phyloP scores from a whole-genome alignment of 2,113 vertebrate genomes.

The Engystomops pustulosus region DNA sequence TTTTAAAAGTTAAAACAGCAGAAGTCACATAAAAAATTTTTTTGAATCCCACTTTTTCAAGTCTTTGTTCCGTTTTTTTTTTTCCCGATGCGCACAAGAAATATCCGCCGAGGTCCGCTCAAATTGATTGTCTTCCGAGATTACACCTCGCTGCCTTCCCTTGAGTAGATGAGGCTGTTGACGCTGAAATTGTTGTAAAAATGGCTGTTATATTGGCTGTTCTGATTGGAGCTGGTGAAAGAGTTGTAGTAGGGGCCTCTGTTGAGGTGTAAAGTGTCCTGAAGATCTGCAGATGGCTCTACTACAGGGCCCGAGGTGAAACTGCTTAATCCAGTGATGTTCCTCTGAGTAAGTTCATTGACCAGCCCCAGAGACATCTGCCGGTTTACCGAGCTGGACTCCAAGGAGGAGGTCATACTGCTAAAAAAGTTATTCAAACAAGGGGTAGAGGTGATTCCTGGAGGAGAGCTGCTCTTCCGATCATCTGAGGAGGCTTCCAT shows the following conservation, averaged over 20 bases:
- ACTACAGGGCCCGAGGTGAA: constrained; percentile 60
- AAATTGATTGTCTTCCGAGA: background rate
- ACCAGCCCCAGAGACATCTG: constrained; percentile 77
- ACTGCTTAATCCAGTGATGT: constrained; percentile 75
- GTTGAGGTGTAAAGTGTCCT: constrained; percentile 78
- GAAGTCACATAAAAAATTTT: too few relatives aligned
- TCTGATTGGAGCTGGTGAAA: constrained; percentile 79
- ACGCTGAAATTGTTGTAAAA: constrained; percentile 93
- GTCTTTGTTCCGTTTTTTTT: background rate
- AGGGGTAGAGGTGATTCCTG: constrained; percentile 73
- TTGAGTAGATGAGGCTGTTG: constrained; percentile 92
- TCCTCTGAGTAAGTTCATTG: constrained; percentile 76
- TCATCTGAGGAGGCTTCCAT: constrained; percentile 76
- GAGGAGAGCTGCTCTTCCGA: constrained; percentile 81
- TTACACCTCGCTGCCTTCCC: constrained; percentile 92
- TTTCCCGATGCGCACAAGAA: background rate
- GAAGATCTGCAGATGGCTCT: constrained; percentile 68
- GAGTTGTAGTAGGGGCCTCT: constrained; percentile 85
- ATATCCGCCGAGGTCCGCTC: background rate
- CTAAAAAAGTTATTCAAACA: constrained; percentile 93
- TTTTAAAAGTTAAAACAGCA: background rate
- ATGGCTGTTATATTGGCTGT: constrained; percentile 85
- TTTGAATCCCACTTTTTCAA: too few relatives aligned
- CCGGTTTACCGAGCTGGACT: constrained; percentile 66
- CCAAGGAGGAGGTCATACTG: constrained; percentile 81